A percentile compares a stretch with the other conserved stretches of the same genome.
These are phyloP conservation scores for Pan troglodytes DNA, from an alignment of 2,113 vertebrate genomes.

Conservation along the genomic window NHGRI_mPanTro3-v2.1_pri NC_072401.2:183512501-183513000, in stretches of 20 bases:
- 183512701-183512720: not conserved
- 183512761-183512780: not conserved
- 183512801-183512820: not conserved
- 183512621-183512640: not conserved
- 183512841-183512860: not conserved
- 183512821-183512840: not conserved
- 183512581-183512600: not conserved
- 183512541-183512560: not conserved
- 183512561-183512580: not conserved
- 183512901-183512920: not conserved
- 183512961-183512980: not conserved
- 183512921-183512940: not conserved
- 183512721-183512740: not conserved
- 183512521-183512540: slow-evolving; percentile 40
- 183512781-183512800: not conserved
- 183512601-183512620: not conserved
- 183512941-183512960: not conserved
- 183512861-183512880: not conserved
- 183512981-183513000: not conserved
- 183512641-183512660: not conserved
- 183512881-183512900: not conserved
- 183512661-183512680: not conserved
- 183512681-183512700: not conserved
- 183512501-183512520: slow-evolving; percentile 42
- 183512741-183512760: not conserved